Evolutionary conservation across 2,888 invertebrate species (phyloP).

Genomic region (Macrophya alboannulata): DNA sequence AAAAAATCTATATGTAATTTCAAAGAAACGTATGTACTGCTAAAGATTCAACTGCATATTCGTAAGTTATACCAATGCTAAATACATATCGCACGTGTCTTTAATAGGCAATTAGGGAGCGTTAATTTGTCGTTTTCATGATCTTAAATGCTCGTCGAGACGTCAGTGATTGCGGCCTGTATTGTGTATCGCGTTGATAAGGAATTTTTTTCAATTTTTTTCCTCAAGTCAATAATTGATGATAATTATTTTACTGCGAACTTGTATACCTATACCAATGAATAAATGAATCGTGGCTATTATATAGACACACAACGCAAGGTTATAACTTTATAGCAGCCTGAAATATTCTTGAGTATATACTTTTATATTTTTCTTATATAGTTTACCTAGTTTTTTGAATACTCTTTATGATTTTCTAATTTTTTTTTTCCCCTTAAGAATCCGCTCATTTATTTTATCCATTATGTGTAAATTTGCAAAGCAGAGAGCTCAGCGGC

Average conservation of each 20-base stretch:
- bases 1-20: background rate
- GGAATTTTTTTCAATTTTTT: background rate
- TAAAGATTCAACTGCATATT: background rate
- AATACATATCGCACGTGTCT: background rate
- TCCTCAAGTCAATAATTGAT: background rate
- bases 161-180: background rate
- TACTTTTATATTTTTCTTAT: background rate
- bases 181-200: background rate
- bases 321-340: background rate
- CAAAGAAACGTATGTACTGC: background rate
- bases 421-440: no score
- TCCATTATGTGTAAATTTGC: background rate
- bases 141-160: background rate
- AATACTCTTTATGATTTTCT: background rate
- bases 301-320: background rate
- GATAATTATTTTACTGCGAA: background rate
- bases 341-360: conserved; percentile 2
- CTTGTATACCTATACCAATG: background rate
- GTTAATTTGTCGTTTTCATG: background rate
- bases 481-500: background rate
- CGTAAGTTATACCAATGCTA: background rate
- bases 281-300: background rate
- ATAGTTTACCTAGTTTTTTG: background rate
- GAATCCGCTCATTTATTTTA: background rate
- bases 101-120: background rate